Percentiles rank a stretch among this genome's conserved stretches.
These are phyloP conservation scores for Listrodromus nycthemerus DNA, from an alignment of 2,888 invertebrate genomes.

Conservation along the genomic window DNA sequence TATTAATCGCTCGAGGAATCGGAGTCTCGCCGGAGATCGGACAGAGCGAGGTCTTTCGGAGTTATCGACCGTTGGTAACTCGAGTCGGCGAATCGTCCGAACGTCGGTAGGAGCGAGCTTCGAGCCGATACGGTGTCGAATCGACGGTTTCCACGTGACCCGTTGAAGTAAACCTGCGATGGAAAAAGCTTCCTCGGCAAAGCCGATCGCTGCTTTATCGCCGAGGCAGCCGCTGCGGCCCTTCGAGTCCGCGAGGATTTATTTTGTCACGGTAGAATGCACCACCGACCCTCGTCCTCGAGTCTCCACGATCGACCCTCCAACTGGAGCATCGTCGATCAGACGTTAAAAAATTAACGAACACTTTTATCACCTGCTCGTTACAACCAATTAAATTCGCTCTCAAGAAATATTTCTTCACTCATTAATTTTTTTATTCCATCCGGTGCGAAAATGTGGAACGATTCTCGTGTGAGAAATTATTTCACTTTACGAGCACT, in stretches of 20 bases:
- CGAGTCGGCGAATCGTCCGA: background rate
- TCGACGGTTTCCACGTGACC: background rate
- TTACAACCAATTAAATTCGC: too few species aligned
- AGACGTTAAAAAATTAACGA: background rate
- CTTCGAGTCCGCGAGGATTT: background rate
- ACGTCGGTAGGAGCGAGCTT: background rate
- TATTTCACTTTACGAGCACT: too few species aligned
- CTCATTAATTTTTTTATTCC: too few species aligned
- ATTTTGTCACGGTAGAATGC: conserved; percentile 37
- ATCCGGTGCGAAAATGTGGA: too few species aligned
- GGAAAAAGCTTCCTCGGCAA: background rate
- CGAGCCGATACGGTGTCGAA: conserved; percentile 47
- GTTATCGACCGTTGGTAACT: conserved; percentile 51
- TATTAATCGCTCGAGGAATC: background rate
- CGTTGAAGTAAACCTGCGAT: background rate
- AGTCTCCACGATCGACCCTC: background rate
- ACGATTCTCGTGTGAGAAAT: too few species aligned
- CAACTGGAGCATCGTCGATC: background rate
- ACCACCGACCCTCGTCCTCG: conserved; percentile 36
- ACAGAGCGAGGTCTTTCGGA: background rate
- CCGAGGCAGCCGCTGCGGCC: background rate
- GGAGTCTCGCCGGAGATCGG: too few species aligned
- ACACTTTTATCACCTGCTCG: too few species aligned
- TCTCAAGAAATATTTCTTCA: too few species aligned
- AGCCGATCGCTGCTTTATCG: conserved; percentile 41